Evolutionary conservation across 1,140 invertebrate genomes (phyloP).

Genomic region (Paralvinella palmiformis): DNA sequence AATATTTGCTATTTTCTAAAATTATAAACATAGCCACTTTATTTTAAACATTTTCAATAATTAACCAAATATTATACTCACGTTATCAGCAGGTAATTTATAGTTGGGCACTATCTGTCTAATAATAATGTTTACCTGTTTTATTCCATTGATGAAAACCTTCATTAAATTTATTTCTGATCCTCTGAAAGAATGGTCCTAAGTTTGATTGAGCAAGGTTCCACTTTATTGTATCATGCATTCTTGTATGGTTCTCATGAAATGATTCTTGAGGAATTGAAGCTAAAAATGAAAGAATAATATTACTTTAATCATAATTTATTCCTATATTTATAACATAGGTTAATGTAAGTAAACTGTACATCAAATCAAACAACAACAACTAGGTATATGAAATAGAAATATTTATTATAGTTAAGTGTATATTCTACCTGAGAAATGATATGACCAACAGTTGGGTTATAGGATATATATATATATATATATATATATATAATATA

Average conservation of each 20-base stretch:
- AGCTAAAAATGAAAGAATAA: constrained; percentile 27
- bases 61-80: background rate
- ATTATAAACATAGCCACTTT: background rate
- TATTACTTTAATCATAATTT: background rate
- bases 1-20: background rate
- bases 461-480: too few relatives aligned
- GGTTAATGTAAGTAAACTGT: too few relatives aligned
- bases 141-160: background rate
- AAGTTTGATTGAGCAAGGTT: constrained; percentile 28
- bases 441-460: too few relatives aligned
- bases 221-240: constrained; percentile 40
- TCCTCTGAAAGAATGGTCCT: constrained; percentile 17
- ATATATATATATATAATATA: too few relatives aligned
- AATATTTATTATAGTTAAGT: too few relatives aligned
- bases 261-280: constrained; percentile 31
- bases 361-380: too few relatives aligned
- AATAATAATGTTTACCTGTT: background rate
- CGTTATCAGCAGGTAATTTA: too few relatives aligned
- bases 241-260: constrained; percentile 32
- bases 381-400: too few relatives aligned
- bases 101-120: too few relatives aligned
- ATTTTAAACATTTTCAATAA: background rate
- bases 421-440: too few relatives aligned
- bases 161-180: constrained; percentile 16
- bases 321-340: too few relatives aligned